phyloP scores from a whole-genome alignment of 1,140 invertebrate genomes.

The Branchinecta lindahli region DNA sequence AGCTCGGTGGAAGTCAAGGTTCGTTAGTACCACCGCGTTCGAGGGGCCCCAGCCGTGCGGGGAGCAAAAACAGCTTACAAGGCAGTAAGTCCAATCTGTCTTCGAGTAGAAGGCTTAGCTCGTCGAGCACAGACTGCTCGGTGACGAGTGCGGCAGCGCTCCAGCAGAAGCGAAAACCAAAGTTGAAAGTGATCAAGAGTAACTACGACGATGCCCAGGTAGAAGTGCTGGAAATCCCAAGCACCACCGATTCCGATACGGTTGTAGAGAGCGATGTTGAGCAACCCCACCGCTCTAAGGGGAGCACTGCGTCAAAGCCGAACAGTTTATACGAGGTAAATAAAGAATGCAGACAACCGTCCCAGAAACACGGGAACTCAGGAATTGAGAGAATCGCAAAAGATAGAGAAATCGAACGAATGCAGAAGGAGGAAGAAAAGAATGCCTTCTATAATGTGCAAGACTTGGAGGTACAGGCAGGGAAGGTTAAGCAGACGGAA shows the following conservation, averaged over 20 bases:
- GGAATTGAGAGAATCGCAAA: too few species aligned
- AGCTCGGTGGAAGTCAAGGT: not conserved
- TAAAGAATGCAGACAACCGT: too few species aligned
- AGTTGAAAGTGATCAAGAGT: not conserved
- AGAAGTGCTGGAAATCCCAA: not conserved
- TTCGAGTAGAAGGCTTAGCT: not conserved
- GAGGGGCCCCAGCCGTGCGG: not conserved
- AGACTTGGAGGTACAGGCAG: too few species aligned
- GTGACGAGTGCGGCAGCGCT: not conserved
- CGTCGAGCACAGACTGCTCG: not conserved
- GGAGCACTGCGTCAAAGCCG: too few species aligned
- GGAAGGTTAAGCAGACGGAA: too few species aligned
- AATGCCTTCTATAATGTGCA: too few species aligned
- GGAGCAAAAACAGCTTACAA: not conserved
- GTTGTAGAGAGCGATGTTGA: conserved; percentile 1
- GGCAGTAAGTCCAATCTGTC: not conserved
- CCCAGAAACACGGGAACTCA: too few species aligned
- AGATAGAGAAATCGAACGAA: too few species aligned
- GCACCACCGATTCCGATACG: not conserved
- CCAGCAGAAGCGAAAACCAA: not conserved
- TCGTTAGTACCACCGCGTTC: not conserved
- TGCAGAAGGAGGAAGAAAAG: too few species aligned
- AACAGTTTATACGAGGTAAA: too few species aligned
- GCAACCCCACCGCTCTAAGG: not conserved
- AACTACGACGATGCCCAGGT: not conserved